phyloP scores from a whole-genome alignment of 2,113 vertebrate genomes.

The Zapornia atra region DNA sequence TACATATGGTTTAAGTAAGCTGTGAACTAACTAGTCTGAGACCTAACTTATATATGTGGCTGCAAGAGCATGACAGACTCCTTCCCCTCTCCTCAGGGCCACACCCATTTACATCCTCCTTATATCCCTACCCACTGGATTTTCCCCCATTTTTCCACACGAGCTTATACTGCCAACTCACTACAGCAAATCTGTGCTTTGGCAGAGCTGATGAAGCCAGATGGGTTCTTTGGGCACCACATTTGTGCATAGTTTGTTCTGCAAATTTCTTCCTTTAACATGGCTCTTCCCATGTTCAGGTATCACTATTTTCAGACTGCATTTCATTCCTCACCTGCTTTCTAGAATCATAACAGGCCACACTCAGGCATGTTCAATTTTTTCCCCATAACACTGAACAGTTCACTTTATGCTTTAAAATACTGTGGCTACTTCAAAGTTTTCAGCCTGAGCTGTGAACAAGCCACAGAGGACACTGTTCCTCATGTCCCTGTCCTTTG shows the following conservation, averaged over 20 bases:
- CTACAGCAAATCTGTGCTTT: not conserved
- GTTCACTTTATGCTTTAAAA: not conserved
- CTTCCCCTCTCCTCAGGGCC: not conserved
- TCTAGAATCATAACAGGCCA: not conserved
- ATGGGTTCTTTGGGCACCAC: not conserved
- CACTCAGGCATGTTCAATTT: not conserved
- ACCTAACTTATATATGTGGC: not conserved
- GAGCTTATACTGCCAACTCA: not conserved
- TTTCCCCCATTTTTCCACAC: not conserved
- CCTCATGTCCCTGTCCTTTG: not conserved
- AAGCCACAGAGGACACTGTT: not conserved
- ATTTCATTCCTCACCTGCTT: not conserved
- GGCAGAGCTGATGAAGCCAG: not conserved
- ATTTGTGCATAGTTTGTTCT: not conserved
- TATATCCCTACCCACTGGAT: not conserved
- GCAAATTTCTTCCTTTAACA: not conserved
- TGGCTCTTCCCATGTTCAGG: not conserved
- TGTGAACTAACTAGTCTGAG: not conserved
- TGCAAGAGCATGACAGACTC: not conserved
- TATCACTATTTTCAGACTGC: not conserved
- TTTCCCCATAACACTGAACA: not conserved
- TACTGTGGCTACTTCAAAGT: not conserved
- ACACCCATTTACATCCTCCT: not conserved
- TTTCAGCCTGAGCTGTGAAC: not conserved
- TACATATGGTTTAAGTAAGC: not conserved